phyloP scores from a whole-genome alignment of 2,113 vertebrate genomes.

The Pionites leucogaster region DNA sequence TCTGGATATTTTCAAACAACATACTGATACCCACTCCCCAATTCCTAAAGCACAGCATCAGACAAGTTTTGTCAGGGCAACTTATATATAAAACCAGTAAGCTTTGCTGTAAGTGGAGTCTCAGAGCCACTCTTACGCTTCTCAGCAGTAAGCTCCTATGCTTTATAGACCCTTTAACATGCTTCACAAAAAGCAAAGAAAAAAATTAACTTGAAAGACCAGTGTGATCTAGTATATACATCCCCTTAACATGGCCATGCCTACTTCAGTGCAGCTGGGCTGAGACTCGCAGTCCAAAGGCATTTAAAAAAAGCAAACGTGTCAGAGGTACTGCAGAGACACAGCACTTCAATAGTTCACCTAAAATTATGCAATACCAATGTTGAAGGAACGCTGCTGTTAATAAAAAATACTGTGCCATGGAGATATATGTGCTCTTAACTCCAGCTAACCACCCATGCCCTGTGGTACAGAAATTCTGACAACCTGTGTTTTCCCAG shows the following conservation, averaged over 20 bases:
- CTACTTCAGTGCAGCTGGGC: not conserved
- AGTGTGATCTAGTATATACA: not conserved
- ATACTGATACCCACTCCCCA: not conserved
- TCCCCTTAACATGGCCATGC: not conserved
- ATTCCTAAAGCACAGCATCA: not conserved
- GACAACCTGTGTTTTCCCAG: not conserved
- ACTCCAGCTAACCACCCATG: not conserved
- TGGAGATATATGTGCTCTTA: accelerated
- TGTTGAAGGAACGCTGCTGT: not conserved
- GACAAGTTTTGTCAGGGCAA: not conserved
- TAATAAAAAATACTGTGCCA: not conserved
- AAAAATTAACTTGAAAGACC: not conserved
- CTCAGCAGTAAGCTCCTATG: not conserved
- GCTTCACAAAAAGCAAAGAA: not conserved
- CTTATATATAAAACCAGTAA: not conserved
- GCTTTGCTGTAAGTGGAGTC: not conserved
- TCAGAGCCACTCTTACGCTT: not conserved
- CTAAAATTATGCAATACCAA: not conserved
- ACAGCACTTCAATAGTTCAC: not conserved
- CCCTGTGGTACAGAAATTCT: not conserved
- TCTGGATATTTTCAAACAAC: not conserved
- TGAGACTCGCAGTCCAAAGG: not conserved
- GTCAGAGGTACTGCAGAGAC: not conserved
- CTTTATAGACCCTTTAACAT: not conserved
- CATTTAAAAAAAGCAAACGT: not conserved